Percentiles rank a stretch among this genome's conserved stretches.
Conservation (phyloP, 2,888 invertebrate genomes). For the Mythimna pallens region DNA sequence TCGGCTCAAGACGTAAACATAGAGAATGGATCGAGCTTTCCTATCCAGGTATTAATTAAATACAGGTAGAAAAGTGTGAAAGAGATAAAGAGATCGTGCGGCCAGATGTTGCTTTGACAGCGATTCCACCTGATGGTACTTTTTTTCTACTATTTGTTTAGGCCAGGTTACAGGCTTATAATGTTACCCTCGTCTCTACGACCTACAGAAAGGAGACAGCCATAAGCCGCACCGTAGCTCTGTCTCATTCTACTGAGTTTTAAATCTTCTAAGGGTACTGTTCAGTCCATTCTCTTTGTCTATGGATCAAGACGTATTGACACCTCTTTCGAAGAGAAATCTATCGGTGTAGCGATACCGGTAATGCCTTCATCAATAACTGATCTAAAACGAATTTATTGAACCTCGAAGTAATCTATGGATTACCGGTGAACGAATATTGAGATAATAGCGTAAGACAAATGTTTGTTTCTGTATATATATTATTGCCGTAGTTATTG, state of each 20-base stretch:
- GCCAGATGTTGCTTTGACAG: no score
- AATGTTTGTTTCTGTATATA: not conserved
- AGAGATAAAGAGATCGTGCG: no score
- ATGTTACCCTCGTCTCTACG: no score
- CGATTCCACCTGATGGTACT: no score
- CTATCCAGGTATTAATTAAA: no score
- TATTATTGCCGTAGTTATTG: not conserved
- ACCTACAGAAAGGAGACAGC: not conserved
- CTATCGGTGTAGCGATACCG: slow-evolving; percentile 13
- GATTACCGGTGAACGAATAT: slow-evolving; percentile 17
- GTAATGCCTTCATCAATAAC: slow-evolving; percentile 44
- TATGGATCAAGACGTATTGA: slow-evolving; percentile 12
- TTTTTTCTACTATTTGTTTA: not conserved
- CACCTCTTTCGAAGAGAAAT: slow-evolving; percentile 29
- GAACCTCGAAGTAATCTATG: slow-evolving; percentile 9
- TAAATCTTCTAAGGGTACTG: not conserved
- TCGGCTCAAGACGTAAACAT: not conserved
- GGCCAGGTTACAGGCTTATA: no score
- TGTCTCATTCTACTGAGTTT: not conserved
- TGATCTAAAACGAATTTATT: slow-evolving; percentile 31
- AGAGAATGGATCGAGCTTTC: not conserved
- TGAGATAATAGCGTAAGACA: not conserved
- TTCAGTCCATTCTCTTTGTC: not conserved
- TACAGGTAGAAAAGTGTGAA: not conserved
- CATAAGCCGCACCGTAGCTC: not conserved